These are phyloP conservation scores for Conops quadrifasciatus DNA, from an alignment of 2,888 invertebrate genomes.

Conservation along the genomic window DNA sequence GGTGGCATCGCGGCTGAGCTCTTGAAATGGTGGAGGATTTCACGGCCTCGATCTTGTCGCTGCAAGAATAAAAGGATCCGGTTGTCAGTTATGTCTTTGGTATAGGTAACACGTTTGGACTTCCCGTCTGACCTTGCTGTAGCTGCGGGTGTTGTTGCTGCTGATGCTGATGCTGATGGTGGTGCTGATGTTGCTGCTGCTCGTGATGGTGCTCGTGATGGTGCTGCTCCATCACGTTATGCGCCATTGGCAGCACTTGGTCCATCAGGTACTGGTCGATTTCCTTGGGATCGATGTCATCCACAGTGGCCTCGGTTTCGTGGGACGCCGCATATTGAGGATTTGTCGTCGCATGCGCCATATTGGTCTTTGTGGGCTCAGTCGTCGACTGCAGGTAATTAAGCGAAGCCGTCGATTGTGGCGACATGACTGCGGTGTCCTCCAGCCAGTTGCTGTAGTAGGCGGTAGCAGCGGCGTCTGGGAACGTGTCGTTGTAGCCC, in stretches of 20 bases:
- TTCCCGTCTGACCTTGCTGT: conserved; percentile 21
- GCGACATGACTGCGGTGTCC: conserved; percentile 47
- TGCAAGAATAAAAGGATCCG: too few relatives aligned
- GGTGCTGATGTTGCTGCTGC: conserved; percentile 34
- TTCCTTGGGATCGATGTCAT: conserved; percentile 63
- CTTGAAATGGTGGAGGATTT: too few relatives aligned
- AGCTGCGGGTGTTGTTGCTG: conserved; percentile 33
- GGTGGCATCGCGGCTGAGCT: too few relatives aligned
- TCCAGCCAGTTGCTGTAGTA: conserved; percentile 13
- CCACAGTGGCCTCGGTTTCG: conserved; percentile 32
- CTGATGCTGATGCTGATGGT: conserved; percentile 33
- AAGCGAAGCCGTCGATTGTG: conserved; percentile 60
- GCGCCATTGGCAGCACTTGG: conserved; percentile 58
- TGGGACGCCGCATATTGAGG: conserved; percentile 45
- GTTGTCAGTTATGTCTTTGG: background rate
- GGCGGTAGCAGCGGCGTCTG: conserved; percentile 24
- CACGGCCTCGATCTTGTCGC: too few relatives aligned
- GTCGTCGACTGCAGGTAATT: conserved; percentile 57
- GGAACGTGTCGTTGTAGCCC: conserved; percentile 40
- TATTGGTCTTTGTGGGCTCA: conserved; percentile 36
- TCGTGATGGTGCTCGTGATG: conserved; percentile 37
- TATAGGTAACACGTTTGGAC: conserved; percentile 14
- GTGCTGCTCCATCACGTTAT: conserved; percentile 38
- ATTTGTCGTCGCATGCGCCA: conserved; percentile 35
- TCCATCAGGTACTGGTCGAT: conserved; percentile 66